A percentile compares a stretch with the other conserved stretches of the same genome.
These are phyloP conservation scores for Hyposoter didymator DNA, from an alignment of 2,888 invertebrate species.

Conservation along the genomic window DNA sequence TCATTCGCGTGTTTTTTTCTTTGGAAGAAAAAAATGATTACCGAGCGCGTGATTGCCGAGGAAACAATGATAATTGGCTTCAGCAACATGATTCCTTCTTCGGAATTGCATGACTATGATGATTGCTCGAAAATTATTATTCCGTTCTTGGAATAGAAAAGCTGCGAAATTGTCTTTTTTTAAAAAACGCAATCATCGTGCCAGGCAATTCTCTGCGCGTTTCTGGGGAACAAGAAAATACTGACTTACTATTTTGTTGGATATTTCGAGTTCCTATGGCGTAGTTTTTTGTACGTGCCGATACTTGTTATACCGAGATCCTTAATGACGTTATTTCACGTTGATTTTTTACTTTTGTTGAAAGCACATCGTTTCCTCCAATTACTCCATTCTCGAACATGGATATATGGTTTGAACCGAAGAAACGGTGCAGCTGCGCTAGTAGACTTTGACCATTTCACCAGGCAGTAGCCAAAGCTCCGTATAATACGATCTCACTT, in stretches of 20 bases:
- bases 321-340: background rate
- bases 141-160: slow-evolving; percentile 8
- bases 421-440: slow-evolving; percentile 48
- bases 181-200: slow-evolving; percentile 4
- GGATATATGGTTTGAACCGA: slow-evolving; percentile 64
- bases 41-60: background rate
- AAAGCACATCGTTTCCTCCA: slow-evolving; percentile 38
- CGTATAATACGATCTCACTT: slow-evolving; percentile 44
- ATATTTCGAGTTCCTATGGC: background rate
- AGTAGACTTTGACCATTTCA: slow-evolving; percentile 39
- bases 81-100: slow-evolving; percentile 29
- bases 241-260: background rate
- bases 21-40: background rate
- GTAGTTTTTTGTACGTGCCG: background rate
- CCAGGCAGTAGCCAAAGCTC: slow-evolving; percentile 56
- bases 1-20: background rate
- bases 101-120: slow-evolving; percentile 19
- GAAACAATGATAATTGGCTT: slow-evolving; percentile 19
- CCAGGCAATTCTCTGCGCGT: background rate
- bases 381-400: slow-evolving; percentile 66
- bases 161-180: background rate
- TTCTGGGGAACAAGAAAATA: background rate
- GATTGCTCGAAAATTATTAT: slow-evolving; percentile 3
- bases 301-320: background rate
- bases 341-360: background rate